Base-by-base conservation (phyloP, 2,888 invertebrate genomes). In the Ceramica pisi region DNA sequence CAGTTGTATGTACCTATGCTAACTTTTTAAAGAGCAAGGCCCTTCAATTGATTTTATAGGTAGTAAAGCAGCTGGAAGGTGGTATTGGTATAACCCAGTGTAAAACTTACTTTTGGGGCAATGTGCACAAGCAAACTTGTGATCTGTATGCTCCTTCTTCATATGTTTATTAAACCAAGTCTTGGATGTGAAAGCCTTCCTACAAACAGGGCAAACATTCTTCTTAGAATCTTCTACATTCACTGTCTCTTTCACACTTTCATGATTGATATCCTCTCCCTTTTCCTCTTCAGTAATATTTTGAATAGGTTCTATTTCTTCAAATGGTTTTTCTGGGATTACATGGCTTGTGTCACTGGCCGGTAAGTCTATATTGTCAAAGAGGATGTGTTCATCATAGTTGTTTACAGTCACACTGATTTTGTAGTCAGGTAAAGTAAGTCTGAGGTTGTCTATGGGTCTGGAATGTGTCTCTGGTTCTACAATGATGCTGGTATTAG, bases 141-240 rank as follows among this genome's bases (percentile, higher is more conserved):
- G 88, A 0, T 90, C 90, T 0, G 88, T 87, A 75, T 95, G 94
- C 67, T 92, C 93, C 48, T 92, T 94, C 50, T 90, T 88, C 87
- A 94, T 89, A 64, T 95, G 95, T 69, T 93, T 94, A 35, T 84
- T 84, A 69, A 92, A 94, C 95, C 95, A 95, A 10, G 91, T 88
- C 66, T 93, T 92, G 0, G 94, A 93, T 5, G 82, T 88, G 75
- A 95, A 95, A 14, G 80, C 82, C 71, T 92, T 95, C 14, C 85
- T 85, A 75, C 95, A 95, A 19, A 91, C 70, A 1, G 90, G 85
- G 78, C 95, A 95, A 0, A 90, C 64, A 86, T 89, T 88, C 67
- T 89, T 92, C 63, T 88, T 88, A 53, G 38, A 61, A 21, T 73
- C 78, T 4, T 73, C 81, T 4, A 69, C 61, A 59, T 61, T 61